Base-by-base conservation (phyloP, 2,888 invertebrate genomes). In the Antheraea yamamai region DNA sequence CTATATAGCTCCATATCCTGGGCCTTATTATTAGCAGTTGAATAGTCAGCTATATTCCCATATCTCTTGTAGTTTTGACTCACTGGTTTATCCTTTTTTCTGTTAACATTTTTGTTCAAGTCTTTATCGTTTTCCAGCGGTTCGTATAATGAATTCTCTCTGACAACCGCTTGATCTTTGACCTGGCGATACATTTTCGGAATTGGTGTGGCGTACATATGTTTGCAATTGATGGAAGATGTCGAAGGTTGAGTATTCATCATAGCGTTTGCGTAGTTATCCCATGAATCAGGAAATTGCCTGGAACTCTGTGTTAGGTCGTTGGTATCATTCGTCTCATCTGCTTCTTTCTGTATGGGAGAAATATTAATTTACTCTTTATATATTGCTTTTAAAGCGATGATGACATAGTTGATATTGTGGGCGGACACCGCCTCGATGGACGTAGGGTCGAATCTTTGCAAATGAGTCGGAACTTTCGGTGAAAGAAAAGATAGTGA, bases 101-200 rank as follows among this genome's bases (percentile, higher is more conserved):
- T 20, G 39, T 20, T 20, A 14, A 8, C 7, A 20, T 39, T 70
- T 39, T 70, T 39, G 12, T 70, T 70, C 6, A 23, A 23, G 20
- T 39, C 39, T 10, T 61, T 61, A 12, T 23, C 30, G 26, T 66
- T 12, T 7, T 39, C n/a, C 39, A 70, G 8, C 10, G 70, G n/a
- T 39, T 70, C 70, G 70, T 70, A 70, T n/a, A 35, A 70, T 7
- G 70, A 39, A 39, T 70, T 70, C 39, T 70, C 70, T 20, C 39
- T 39, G 70, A 20, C n/a, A 7, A 70, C 70, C 2, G 18, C n/a
- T 39, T 70, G 39, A 35, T 39, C 70, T 39, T 39, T 70, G n/a
- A n/a, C 8, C 39, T n/a, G 35, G 20, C 39, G 35, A 39, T 14
- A 8, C 16, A 16, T 30, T 26, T 66, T 66, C 64, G 64, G 64